Conservation (phyloP, 2,888 invertebrate species). For the Pegoplata infirma region DNA sequence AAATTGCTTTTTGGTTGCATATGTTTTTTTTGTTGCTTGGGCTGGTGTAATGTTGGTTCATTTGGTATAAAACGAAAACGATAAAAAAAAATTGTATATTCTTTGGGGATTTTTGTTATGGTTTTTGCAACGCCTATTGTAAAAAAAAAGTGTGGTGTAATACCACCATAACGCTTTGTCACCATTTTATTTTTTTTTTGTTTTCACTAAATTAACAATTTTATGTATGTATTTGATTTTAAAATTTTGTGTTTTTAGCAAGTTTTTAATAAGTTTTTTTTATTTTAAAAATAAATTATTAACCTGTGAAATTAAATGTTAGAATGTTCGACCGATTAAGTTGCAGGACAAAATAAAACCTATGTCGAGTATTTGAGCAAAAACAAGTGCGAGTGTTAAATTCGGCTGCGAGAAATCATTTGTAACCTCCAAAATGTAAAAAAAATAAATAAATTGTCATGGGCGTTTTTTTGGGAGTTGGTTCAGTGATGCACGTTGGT, state of each 20-base stretch:
- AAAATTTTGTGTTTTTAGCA: not conserved
- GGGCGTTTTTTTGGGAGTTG: no score
- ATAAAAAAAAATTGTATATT: conserved; percentile 36
- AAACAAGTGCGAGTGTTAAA: no score
- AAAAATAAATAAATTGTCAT: no score
- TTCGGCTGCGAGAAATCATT: no score
- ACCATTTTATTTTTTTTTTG: conserved; percentile 24
- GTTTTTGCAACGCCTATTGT: conserved; percentile 55
- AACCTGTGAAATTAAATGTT: no score
- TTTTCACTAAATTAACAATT: conserved; percentile 29
- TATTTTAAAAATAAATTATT: not conserved
- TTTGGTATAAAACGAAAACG: conserved; percentile 1
- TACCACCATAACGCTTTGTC: conserved; percentile 42
- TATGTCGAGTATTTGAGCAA: no score
- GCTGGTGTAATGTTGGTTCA: conserved; percentile 3
- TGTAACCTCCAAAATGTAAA: no score
- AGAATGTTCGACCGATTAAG: no score
- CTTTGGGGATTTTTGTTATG: conserved; percentile 48
- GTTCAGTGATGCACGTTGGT: no score
- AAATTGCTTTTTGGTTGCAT: conserved; percentile 39
- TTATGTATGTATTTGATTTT: conserved; percentile 17
- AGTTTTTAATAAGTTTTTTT: no score
- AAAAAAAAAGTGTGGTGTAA: conserved; percentile 25
- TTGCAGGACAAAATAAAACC: no score
- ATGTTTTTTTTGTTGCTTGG: conserved; percentile 1